Conservation (phyloP, 2,113 vertebrate species). For the Lasiurus borealis region DNA sequence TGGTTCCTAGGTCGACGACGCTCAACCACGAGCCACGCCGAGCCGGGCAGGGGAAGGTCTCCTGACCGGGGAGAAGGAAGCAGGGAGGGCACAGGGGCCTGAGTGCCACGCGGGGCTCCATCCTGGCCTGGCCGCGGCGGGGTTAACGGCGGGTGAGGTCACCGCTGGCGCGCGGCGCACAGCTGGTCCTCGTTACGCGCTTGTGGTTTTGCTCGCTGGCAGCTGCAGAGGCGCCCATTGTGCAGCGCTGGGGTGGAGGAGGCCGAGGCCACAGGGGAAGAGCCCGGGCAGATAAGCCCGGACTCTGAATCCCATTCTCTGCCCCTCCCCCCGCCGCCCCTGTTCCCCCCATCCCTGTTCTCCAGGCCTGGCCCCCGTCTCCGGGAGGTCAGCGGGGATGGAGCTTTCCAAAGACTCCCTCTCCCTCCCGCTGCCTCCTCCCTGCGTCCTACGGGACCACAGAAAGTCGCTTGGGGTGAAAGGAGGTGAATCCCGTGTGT, state of each 20-base stretch:
- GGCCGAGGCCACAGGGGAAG: neutral
- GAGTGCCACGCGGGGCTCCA: neutral
- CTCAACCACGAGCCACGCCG: no score
- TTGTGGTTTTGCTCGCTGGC: conserved; percentile 81
- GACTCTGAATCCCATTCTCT: neutral
- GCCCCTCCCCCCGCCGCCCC: neutral
- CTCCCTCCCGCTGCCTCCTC: neutral
- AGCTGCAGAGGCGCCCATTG: conserved; percentile 70
- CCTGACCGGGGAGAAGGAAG: neutral
- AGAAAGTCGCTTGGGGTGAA: neutral
- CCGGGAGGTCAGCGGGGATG: neutral
- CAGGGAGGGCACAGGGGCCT: neutral
- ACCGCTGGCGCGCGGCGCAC: conserved; percentile 73
- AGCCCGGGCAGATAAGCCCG: neutral
- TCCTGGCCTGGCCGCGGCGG: conserved; percentile 1
- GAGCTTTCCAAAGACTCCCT: neutral
- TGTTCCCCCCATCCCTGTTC: no score
- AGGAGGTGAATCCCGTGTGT: no score
- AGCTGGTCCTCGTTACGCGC: conserved; percentile 80
- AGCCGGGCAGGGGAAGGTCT: neutral
- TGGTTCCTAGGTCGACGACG: no score
- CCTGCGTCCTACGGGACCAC: neutral
- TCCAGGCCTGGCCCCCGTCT: neutral
- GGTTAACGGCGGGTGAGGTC: conserved; percentile 79
- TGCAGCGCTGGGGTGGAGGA: conserved; percentile 66